Evolutionary conservation across 2,888 invertebrate species (phyloP).

Genomic region (Caenorhabditis sp.): DNA sequence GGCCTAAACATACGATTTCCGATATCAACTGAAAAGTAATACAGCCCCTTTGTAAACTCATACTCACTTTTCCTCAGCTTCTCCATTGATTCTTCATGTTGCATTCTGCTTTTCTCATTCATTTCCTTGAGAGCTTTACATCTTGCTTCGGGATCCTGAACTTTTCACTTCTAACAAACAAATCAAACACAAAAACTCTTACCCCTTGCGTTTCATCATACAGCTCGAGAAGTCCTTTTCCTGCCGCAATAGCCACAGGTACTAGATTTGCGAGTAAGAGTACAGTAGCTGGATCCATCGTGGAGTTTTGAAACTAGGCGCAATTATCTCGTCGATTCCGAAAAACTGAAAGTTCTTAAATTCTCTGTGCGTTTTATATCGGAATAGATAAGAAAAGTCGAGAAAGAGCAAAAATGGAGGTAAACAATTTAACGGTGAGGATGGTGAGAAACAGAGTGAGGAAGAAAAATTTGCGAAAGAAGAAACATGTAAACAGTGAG

Average conservation of each 20-base stretch:
- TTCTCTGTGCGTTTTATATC: too few relatives aligned
- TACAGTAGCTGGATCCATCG: background rate
- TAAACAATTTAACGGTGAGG: conserved; percentile 6
- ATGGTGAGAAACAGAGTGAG: background rate
- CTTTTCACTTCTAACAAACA: background rate
- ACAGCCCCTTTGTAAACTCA: background rate
- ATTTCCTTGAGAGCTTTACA: conserved; percentile 5
- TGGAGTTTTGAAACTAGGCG: too few relatives aligned
- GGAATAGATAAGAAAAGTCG: background rate
- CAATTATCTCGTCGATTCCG: too few relatives aligned
- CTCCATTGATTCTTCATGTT: background rate
- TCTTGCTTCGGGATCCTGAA: conserved; percentile 21
- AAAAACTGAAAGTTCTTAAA: too few relatives aligned
- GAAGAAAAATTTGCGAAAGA: background rate
- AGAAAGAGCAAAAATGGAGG: background rate
- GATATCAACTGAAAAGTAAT: background rate
- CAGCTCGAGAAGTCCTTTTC: background rate
- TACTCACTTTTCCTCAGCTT: conserved; percentile 8
- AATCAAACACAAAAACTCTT: background rate
- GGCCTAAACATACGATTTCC: background rate
- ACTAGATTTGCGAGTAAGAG: background rate
- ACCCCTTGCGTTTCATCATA: background rate
- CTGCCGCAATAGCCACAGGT: background rate
- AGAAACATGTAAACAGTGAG: background rate
- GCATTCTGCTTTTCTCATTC: background rate